Base-by-base conservation (phyloP, 1,140 invertebrate genomes). In the Drosophila baimaii region DNA sequence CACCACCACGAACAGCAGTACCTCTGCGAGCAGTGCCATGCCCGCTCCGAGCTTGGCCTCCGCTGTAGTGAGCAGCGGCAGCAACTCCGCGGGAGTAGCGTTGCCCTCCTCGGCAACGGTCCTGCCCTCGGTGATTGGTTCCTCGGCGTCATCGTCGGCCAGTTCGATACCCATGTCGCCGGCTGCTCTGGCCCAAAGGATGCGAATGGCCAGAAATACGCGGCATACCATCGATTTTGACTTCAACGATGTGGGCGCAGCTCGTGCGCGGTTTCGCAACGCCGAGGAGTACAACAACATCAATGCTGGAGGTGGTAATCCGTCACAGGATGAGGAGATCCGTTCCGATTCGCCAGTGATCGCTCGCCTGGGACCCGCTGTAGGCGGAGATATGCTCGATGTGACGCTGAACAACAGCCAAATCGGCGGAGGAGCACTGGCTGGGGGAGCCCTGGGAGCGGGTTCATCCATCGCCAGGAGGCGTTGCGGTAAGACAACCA, bases 211-310 rank as follows among this genome's bases (percentile, higher is more conserved):
- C 17, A 65, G 90, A 46, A 79, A 47, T 70, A 52, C 92, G 66
- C 61, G 93, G 64, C 79, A 90, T 43, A 86, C 82, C 46, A 70
- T 86, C 13, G 91, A 92, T 61, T 91, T 83, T 68, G 91, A 92
- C 27, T 86, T 90, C 44, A 70, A 77, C 37, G 89, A 90, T 72
- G 66, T 71, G 33, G 65, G 93, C 4, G 91, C 93, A 52, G 19
- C 23, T n/a, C 55, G 65, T 7, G 46, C 65, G 9, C 51, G 82
- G 33, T 94, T 94, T 90, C 93, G 94, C 46, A 94, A 93, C 77
- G 94, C 94, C 77, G 95, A 95, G 76, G 95, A 95, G 73, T 94
- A 94, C 74, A 94, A 94, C 83, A 76, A 21, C 58, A 56, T 27
- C 17, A 51, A 25, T 33, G 12, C 47, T 44, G 35, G 49, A 55